A percentile compares a stretch with the other conserved stretches of the same genome.
phyloP scores from a whole-genome alignment of 1,140 invertebrate genomes.

The Saccostrea echinata region DNA sequence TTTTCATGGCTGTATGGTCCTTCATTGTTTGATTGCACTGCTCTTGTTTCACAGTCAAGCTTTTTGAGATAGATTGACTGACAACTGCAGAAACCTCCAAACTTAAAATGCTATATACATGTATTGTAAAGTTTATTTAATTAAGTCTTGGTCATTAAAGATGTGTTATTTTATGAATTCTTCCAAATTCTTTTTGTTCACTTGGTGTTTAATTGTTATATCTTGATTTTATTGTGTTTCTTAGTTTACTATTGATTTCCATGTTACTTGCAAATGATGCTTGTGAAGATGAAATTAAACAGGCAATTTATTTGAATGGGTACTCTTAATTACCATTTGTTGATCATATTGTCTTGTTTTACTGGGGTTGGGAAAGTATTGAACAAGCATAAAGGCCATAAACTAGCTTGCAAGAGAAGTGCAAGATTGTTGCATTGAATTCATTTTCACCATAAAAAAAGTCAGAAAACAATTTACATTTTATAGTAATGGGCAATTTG shows the following conservation, averaged over 20 bases:
- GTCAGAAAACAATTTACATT: not conserved
- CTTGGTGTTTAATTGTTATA: not conserved
- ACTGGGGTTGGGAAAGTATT: not conserved
- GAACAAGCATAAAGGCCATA: not conserved
- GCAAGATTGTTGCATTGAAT: not conserved
- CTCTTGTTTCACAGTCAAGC: constrained; percentile 1
- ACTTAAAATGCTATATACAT: not conserved
- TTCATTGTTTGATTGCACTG: not conserved
- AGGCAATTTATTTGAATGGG: not conserved
- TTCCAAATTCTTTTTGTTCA: not conserved
- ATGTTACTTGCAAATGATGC: not conserved
- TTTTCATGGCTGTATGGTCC: not conserved
- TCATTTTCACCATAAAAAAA: not conserved
- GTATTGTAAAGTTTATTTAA: not conserved
- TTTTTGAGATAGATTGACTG: not conserved
- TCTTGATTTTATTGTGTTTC: not conserved
- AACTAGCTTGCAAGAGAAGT: not conserved
- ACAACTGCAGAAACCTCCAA: not conserved
- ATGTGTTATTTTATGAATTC: not conserved
- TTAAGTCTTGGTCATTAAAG: not conserved
- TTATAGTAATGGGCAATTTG: not conserved
- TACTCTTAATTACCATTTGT: not conserved
- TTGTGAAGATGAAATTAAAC: constrained; percentile 10
- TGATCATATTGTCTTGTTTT: not conserved
- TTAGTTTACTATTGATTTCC: not conserved